Evolutionary conservation across 1,140 invertebrate genomes (phyloP), one percentile per base, ranked within the genome.

Genomic region (Tetragonula clypearis): DNA sequence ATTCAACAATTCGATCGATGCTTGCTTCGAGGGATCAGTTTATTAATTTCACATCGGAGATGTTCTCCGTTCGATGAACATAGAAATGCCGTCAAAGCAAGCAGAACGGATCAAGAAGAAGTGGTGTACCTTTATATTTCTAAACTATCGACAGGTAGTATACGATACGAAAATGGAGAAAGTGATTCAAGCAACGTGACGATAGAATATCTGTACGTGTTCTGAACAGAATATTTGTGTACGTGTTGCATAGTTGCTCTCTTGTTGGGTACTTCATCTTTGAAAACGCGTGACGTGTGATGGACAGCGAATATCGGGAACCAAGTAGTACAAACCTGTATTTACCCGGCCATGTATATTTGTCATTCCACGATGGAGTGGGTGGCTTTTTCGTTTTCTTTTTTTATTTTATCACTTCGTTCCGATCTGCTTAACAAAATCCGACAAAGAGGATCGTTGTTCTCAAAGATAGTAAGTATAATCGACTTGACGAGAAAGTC

Each of bases 181-280:
- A n/a, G 6, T 9, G 23, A 21, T 14, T 1, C 21, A 30, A 30
- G 49, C 5, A 23, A 26, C 68, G 21, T 35, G n/a, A 19, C 21
- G 0, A 6, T 23, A 1, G 11, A 60, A 41, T 60, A 75, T 75
- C 58, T 75, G 21, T 21, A 3, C 15, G 21, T 30, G 15, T 75
- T 68, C 1, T 75, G 58, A 23, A 35, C 72, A 30, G 53, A 55
- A 30, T 30, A 30, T 30, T 30, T 30, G 30, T 75, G 21, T 21
- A 3, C 15, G 35, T 35, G 14, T 75, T 21, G 72, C 26, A 26
- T 26, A 74, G 49, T 72, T 72, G 69, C 74, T 76, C 74, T 76
- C 74, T 76, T 60, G 21, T 60, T 14, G 55, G 58, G 55, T 35
- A 60, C 30, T 76, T 76, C 30, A 76, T 55, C 30, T 76, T 76